phyloP scores from a whole-genome alignment of 2,797 vertebrate genomes.

The Pseudochaenichthys georgianus region DNA sequence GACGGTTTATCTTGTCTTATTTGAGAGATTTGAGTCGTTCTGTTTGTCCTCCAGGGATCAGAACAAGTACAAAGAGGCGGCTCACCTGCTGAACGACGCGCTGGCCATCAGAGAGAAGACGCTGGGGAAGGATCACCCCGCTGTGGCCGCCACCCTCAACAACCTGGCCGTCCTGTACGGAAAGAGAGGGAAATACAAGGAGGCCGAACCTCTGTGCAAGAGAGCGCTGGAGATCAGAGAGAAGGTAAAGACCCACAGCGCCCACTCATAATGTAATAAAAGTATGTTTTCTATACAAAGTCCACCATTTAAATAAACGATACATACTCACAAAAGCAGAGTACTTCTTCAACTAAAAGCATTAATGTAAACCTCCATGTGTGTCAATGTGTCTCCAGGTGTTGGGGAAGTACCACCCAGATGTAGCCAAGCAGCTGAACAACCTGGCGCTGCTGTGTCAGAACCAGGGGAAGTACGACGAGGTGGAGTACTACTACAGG shows the following conservation, averaged over 20 bases:
- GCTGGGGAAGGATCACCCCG: constrained; percentile 89
- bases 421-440: constrained; percentile 98
- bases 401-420: constrained; percentile 90
- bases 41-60: constrained; percentile 84
- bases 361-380: not conserved
- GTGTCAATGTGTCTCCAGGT: constrained; percentile 66
- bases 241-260: constrained; percentile 69
- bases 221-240: constrained; percentile 87
- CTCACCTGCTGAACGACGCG: constrained; percentile 91
- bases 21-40: not conserved
- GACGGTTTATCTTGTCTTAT: not conserved
- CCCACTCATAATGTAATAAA: no score
- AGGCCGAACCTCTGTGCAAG: constrained; percentile 90
- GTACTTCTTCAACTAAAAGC: no score
- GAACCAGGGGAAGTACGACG: constrained; percentile 98
- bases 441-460: constrained; percentile 97
- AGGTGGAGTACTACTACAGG: constrained; percentile 96
- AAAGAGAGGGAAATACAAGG: constrained; percentile 92
- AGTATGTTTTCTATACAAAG: not conserved
- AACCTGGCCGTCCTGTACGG: constrained; percentile 92
- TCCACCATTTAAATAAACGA: not conserved
- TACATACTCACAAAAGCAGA: not conserved
- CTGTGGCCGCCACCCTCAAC: constrained; percentile 92
- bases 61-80: constrained; percentile 94
- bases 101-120: constrained; percentile 93